Percentiles rank a stretch among this genome's conserved stretches.
phyloP scores from a whole-genome alignment of 2,113 vertebrate species.

The Spheniscus mendiculus region DNA sequence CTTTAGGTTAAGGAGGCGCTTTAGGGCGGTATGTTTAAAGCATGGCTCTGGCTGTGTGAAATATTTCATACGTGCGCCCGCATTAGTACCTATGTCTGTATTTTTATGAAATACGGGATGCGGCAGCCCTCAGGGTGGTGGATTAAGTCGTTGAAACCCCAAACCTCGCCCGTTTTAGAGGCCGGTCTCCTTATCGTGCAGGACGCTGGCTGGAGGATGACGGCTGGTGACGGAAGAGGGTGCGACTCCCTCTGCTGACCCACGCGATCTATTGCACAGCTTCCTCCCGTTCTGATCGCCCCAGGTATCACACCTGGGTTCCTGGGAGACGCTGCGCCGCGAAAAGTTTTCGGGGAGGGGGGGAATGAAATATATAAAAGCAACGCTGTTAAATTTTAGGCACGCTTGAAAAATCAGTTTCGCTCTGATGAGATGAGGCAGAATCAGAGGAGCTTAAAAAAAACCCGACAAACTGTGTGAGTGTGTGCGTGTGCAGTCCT shows the following conservation, averaged over 20 bases:
- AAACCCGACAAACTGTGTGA: not conserved
- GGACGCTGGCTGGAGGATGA: not conserved
- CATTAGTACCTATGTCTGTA: rapidly evolving
- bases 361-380: not conserved
- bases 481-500: not conserved
- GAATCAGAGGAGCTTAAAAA: not conserved
- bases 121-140: not conserved
- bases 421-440: not conserved
- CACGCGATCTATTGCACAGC: not conserved
- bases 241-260: conserved; percentile 1
- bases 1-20: not conserved
- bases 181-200: rapidly evolving
- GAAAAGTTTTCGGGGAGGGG: not conserved
- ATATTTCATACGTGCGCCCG: not conserved
- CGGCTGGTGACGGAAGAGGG: not conserved
- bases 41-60: not conserved
- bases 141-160: not conserved
- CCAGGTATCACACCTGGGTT: not conserved
- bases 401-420: not conserved
- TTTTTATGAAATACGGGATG: not conserved
- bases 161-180: not conserved
- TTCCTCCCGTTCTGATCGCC: not conserved
- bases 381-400: not conserved
- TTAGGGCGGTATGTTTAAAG: not conserved
- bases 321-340: not conserved